phyloP scores from a whole-genome alignment of 2,797 vertebrate genomes.

The Coracias cyanogaster region DNA sequence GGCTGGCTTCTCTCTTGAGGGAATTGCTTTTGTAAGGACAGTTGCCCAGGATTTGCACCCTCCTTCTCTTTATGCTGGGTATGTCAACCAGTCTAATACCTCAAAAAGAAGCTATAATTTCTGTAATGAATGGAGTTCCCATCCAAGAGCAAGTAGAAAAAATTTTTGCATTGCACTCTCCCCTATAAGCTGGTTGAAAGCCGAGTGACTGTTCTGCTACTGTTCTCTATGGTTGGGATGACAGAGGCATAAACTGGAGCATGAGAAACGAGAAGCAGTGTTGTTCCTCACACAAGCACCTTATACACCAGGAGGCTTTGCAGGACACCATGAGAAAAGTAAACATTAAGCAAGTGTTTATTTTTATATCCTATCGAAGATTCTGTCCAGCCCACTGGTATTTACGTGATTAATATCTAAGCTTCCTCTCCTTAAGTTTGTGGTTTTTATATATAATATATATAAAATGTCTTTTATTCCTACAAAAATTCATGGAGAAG shows the following conservation, averaged over 20 bases:
- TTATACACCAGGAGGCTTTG: slow-evolving; percentile 3
- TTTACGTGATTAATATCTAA: slow-evolving; percentile 60
- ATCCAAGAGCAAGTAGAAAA: neutral
- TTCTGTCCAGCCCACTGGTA: slow-evolving; percentile 43
- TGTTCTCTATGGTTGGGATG: neutral
- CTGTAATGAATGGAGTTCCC: neutral
- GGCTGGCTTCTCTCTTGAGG: neutral
- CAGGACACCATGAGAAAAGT: neutral
- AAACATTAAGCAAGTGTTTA: slow-evolving; percentile 20
- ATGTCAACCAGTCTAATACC: neutral
- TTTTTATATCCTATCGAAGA: slow-evolving; percentile 62
- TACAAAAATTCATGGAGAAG: slow-evolving; percentile 23
- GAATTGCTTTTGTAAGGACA: neutral
- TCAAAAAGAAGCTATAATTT: neutral
- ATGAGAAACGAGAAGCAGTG: neutral
- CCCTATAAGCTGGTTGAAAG: neutral
- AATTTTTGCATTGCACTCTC: neutral
- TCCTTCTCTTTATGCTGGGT: neutral
- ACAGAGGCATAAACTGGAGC: neutral
- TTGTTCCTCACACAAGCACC: slow-evolving; percentile 55
- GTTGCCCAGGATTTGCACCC: neutral
- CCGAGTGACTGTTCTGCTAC: neutral
- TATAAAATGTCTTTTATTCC: slow-evolving; percentile 25
- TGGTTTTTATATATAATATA: slow-evolving; percentile 33
- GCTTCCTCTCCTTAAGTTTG: slow-evolving; percentile 38